Percentiles rank a stretch among this genome's conserved stretches.
phyloP scores from a whole-genome alignment of 2,113 vertebrate genomes.

The Callithrix jacchus region DNA sequence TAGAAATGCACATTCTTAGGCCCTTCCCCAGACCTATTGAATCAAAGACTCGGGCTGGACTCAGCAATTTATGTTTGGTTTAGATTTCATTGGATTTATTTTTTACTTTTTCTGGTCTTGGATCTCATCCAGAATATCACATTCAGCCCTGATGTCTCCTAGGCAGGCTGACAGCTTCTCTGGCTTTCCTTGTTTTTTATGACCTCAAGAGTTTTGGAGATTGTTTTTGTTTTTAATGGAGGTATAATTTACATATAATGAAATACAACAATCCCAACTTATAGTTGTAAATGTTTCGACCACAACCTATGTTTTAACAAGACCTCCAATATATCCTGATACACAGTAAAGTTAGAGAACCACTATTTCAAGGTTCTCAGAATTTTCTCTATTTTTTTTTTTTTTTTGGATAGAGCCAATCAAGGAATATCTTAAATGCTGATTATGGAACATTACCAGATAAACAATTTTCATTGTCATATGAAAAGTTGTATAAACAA shows the following conservation, averaged over 20 bases:
- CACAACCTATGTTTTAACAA: not conserved
- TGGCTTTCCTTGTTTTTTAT: no score
- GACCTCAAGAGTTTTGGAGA: no score
- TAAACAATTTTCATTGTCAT: not conserved
- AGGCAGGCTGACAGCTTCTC: no score
- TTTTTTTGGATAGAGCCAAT: not conserved
- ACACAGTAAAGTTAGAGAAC: not conserved
- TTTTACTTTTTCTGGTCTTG: no score
- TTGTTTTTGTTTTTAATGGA: no score
- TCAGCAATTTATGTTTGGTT: not conserved
- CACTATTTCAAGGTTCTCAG: not conserved
- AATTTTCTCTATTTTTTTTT: not conserved
- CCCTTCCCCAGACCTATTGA: not conserved
- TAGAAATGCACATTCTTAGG: not conserved
- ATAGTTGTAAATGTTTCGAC: no score
- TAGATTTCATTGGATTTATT: no score
- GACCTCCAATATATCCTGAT: not conserved
- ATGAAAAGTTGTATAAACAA: not conserved
- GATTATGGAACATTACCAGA: not conserved
- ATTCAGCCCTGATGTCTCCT: no score
- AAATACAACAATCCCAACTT: no score
- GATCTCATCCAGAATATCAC: no score
- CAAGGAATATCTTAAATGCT: not conserved
- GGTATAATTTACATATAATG: no score
- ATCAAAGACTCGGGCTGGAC: not conserved